Conservation (phyloP, 2,888 invertebrate species). For the Marronus borbonicus region DNA sequence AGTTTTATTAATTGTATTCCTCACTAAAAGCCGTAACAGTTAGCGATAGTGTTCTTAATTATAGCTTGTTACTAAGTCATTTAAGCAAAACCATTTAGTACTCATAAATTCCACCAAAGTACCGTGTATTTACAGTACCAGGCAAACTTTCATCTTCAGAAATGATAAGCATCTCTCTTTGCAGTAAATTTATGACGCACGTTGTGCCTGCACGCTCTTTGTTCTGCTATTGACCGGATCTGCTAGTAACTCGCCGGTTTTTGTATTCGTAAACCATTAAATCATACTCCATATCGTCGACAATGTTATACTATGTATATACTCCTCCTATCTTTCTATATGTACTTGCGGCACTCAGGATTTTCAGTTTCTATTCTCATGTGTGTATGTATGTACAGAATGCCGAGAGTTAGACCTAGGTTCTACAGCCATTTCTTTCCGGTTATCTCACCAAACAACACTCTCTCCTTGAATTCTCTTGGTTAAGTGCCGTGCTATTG, state of each 20-base stretch:
- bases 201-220: constrained; percentile 20
- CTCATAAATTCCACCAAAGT: constrained; percentile 21
- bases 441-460: background rate
- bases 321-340: constrained; percentile 1
- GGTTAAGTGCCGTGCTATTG: background rate
- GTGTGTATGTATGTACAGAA: too few species aligned
- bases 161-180: constrained; percentile 34
- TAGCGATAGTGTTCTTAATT: too few species aligned
- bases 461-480: constrained; percentile 35
- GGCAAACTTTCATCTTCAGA: constrained; percentile 34
- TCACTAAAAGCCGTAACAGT: too few species aligned
- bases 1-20: too few species aligned
- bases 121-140: constrained; percentile 14
- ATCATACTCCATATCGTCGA: constrained; percentile 15
- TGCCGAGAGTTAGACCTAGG: too few species aligned
- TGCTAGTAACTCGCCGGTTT: constrained; percentile 36
- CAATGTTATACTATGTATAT: constrained; percentile 1
- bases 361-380: too few species aligned
- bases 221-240: constrained; percentile 43
- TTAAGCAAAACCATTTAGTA: constrained; percentile 20
- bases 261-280: constrained; percentile 30
- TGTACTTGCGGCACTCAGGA: too few species aligned
- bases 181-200: constrained; percentile 33
- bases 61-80: background rate
- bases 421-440: background rate